These are phyloP conservation scores for Reinhardtius hippoglossoides DNA, from an alignment of 2,113 vertebrate genomes.

Conservation along the genomic window DNA sequence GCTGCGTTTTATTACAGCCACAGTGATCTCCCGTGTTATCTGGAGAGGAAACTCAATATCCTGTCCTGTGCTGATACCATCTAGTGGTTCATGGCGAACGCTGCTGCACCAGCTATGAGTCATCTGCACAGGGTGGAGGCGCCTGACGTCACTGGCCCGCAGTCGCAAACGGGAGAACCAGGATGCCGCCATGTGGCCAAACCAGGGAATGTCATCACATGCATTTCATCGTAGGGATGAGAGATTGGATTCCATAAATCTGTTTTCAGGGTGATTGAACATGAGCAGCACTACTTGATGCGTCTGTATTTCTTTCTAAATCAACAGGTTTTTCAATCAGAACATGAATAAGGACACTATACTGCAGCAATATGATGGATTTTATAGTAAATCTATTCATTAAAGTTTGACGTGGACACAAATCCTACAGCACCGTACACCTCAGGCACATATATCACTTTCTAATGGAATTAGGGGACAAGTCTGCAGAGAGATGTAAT, in stretches of 20 bases:
- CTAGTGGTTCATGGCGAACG: constrained; percentile 60
- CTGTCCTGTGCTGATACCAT: constrained; percentile 67
- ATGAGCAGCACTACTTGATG: too few relatives aligned
- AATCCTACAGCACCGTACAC: too few relatives aligned
- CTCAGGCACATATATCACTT: too few relatives aligned
- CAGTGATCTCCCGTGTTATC: constrained; percentile 37
- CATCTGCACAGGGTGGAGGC: constrained; percentile 64
- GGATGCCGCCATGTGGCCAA: constrained; percentile 63
- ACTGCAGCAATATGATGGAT: too few relatives aligned
- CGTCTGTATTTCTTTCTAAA: too few relatives aligned
- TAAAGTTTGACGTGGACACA: too few relatives aligned
- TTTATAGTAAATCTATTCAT: too few relatives aligned
- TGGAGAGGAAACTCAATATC: constrained; percentile 69
- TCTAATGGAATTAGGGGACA: too few relatives aligned
- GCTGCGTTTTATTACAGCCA: constrained; percentile 32
- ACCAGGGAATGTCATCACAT: constrained; percentile 1
- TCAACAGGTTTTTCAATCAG: too few relatives aligned
- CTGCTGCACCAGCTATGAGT: constrained; percentile 71
- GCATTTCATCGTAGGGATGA: constrained; percentile 59
- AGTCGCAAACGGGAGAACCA: constrained; percentile 26
- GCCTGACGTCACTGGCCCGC: constrained; percentile 40
- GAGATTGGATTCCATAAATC: neutral
- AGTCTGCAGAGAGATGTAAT: too few relatives aligned
- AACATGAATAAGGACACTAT: too few relatives aligned
- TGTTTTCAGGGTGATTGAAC: too few relatives aligned